A percentile compares a stretch with the other conserved stretches of the same genome.
These are phyloP conservation scores for Onychostoma macrolepis DNA, from an alignment of 2,113 vertebrate genomes.

Conservation along the genomic window DNA sequence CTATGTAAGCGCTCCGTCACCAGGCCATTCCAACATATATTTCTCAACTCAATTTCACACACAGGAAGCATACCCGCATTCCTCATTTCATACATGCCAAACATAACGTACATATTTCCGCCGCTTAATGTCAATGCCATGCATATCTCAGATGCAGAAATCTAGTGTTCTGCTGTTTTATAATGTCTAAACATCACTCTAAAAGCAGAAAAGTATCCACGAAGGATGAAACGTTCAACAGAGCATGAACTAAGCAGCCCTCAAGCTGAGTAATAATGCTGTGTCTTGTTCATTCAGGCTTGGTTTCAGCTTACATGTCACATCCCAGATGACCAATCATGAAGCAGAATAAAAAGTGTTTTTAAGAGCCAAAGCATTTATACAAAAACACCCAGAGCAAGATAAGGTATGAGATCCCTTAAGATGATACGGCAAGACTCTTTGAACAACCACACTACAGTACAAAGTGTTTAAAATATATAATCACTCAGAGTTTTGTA, in stretches of 20 bases:
- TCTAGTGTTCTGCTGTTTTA: background rate
- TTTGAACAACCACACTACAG: background rate
- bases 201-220: background rate
- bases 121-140: background rate
- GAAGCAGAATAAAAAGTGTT: slow-evolving; percentile 10
- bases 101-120: background rate
- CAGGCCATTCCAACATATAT: slow-evolving; percentile 1
- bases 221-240: slow-evolving; percentile 21
- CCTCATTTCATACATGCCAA: background rate
- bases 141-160: background rate
- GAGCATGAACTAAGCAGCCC: background rate
- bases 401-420: background rate
- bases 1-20: background rate
- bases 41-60: background rate
- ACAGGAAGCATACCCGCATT: background rate
- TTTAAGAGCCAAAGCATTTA: slow-evolving; percentile 16
- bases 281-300: slow-evolving; percentile 1
- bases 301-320: background rate
- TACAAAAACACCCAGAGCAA: background rate
- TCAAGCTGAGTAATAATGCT: background rate
- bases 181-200: background rate
- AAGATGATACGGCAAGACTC: background rate
- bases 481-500: background rate
- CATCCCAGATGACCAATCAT: slow-evolving; percentile 2
- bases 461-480: background rate